phyloP scores from a whole-genome alignment of 2,113 vertebrate genomes.

The Sinosuthora webbiana region DNA sequence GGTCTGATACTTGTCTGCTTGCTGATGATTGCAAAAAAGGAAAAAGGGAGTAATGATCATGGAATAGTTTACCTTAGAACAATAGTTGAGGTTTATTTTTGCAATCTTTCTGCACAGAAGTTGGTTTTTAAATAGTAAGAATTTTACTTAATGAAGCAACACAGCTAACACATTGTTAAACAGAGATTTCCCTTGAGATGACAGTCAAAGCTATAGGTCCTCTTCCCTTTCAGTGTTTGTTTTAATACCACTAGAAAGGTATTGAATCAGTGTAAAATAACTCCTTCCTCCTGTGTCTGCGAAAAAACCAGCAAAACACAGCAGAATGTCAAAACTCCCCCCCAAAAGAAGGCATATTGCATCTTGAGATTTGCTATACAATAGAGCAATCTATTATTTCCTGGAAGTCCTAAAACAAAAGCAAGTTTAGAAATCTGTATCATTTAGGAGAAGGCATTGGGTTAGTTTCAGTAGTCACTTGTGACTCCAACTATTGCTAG shows the following conservation, averaged over 20 bases:
- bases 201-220: background rate
- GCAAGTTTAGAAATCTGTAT: background rate
- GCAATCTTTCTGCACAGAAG: background rate
- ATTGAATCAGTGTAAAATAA: background rate
- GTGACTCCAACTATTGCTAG: background rate
- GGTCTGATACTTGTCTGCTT: background rate
- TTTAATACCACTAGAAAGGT: background rate
- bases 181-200: background rate
- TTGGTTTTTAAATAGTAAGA: background rate
- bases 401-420: background rate
- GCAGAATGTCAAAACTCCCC: background rate
- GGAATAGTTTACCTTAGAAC: background rate
- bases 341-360: background rate
- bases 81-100: background rate
- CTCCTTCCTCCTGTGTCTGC: background rate
- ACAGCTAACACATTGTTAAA: background rate
- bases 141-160: background rate
- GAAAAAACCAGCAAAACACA: background rate
- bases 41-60: background rate
- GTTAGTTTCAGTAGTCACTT: background rate
- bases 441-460: background rate
- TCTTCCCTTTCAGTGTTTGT: background rate
- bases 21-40: background rate
- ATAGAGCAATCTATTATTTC: background rate
- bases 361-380: background rate